phyloP scores from a whole-genome alignment of 2,113 vertebrate genomes.

The Atherinomorus stipes region DNA sequence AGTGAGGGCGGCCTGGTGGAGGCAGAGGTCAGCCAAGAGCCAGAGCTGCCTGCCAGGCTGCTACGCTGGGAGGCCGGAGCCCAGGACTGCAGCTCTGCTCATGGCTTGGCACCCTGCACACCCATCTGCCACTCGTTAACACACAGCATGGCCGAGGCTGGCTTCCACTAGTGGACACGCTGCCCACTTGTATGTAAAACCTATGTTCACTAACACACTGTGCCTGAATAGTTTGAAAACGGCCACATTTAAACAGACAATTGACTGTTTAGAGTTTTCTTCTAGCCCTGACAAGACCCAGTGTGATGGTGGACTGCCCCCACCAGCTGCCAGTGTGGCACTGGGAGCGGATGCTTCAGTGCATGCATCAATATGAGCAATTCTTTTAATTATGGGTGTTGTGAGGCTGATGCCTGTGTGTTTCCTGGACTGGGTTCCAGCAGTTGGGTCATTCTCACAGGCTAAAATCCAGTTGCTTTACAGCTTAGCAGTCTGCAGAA shows the following conservation, averaged over 20 bases:
- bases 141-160: constrained; percentile 30
- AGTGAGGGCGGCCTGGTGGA: constrained; percentile 73
- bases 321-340: constrained; percentile 68
- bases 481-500: constrained; percentile 71
- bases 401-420: constrained; percentile 71
- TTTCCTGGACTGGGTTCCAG: constrained; percentile 74
- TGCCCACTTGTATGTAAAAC: constrained; percentile 32
- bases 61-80: constrained; percentile 53
- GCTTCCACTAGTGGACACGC: constrained; percentile 28
- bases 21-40: constrained; percentile 78
- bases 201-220: constrained; percentile 25
- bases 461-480: constrained; percentile 73
- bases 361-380: constrained; percentile 80
- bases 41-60: constrained; percentile 66
- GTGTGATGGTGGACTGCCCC: constrained; percentile 55
- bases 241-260: constrained; percentile 19
- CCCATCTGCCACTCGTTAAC: constrained; percentile 64
- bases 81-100: constrained; percentile 47
- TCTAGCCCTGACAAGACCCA: constrained; percentile 53
- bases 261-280: constrained; percentile 51
- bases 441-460: constrained; percentile 77
- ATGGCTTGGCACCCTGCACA: constrained; percentile 51
- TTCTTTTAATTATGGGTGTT: constrained; percentile 83
- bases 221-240: constrained; percentile 16
- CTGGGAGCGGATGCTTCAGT: constrained; percentile 76